Evolutionary conservation across 2,113 vertebrate genomes (phyloP).

Genomic region (Campylomormyrus tamandua): DNA sequence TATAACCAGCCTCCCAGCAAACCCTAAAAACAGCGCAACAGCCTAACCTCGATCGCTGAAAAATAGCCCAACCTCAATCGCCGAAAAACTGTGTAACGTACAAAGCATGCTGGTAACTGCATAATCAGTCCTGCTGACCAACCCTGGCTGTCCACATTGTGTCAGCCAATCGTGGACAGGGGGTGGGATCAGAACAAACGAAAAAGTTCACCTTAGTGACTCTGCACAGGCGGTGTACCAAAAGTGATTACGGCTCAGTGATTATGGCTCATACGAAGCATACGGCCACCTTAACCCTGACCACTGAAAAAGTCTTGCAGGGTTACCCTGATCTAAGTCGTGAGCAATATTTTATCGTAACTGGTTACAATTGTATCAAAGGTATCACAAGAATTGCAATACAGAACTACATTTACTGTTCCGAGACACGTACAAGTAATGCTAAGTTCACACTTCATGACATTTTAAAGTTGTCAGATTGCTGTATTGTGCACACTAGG

Average conservation of each 20-base stretch:
- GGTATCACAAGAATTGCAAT: not conserved
- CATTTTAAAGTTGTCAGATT: not conserved
- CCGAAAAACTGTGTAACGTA: not conserved
- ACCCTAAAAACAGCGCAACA: not conserved
- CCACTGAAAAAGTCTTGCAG: no score
- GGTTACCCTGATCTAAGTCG: no score
- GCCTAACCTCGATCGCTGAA: not conserved
- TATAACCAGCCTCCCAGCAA: not conserved
- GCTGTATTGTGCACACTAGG: not conserved
- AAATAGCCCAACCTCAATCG: not conserved
- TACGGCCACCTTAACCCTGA: not conserved
- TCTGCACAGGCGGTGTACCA: no score
- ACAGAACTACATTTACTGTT: not conserved
- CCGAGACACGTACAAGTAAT: not conserved
- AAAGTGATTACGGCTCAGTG: no score
- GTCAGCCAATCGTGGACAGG: not conserved
- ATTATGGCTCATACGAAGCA: no score
- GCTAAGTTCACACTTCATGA: not conserved
- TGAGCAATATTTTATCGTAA: no score
- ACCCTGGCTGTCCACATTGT: not conserved
- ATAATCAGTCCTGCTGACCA: not conserved
- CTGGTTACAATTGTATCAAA: not conserved
- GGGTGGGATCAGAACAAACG: not conserved
- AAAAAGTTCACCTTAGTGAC: not conserved
- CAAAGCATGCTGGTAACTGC: not conserved